phyloP scores from a whole-genome alignment of 2,888 invertebrate genomes.

The Chymomyza procnemis region DNA sequence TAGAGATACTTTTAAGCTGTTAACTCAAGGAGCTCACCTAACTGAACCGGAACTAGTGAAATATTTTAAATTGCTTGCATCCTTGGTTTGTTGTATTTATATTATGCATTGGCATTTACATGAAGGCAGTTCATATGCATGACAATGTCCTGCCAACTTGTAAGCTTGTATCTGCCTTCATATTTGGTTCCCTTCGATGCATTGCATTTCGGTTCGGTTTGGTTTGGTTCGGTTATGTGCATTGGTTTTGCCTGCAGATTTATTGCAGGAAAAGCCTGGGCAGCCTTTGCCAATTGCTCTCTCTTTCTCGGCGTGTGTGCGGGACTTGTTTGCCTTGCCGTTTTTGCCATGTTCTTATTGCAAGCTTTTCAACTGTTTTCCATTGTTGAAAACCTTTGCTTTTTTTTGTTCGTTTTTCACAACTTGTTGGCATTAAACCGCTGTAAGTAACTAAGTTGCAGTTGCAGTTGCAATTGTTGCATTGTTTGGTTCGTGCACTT shows the following conservation, averaged over 20 bases:
- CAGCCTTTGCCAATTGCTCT: not conserved
- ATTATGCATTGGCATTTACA: constrained; percentile 18
- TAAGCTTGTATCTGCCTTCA: constrained; percentile 37
- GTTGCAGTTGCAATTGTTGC: constrained; percentile 24
- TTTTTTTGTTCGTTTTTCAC: constrained; percentile 5
- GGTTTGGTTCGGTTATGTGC: not conserved
- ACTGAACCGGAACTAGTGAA: not conserved
- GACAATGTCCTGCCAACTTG: constrained; percentile 71
- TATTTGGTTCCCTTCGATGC: not conserved
- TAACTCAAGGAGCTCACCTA: not conserved
- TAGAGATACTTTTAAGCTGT: too few species aligned
- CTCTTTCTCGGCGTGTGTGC: not conserved
- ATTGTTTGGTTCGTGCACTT: not conserved
- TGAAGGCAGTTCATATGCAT: constrained; percentile 59
- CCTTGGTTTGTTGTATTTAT: constrained; percentile 3
- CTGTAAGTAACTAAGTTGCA: constrained; percentile 59
- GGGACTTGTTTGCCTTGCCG: not conserved
- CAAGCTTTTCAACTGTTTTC: constrained; percentile 9
- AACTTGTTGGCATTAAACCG: constrained; percentile 55
- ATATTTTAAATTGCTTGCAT: not conserved
- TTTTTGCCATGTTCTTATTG: not conserved
- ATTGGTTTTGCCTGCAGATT: constrained; percentile 39
- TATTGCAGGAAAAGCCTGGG: constrained; percentile 51
- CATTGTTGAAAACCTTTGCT: not conserved
- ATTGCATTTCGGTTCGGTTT: not conserved